phyloP scores from a whole-genome alignment of 2,888 invertebrate species.

The Ametastegia equiseti region DNA sequence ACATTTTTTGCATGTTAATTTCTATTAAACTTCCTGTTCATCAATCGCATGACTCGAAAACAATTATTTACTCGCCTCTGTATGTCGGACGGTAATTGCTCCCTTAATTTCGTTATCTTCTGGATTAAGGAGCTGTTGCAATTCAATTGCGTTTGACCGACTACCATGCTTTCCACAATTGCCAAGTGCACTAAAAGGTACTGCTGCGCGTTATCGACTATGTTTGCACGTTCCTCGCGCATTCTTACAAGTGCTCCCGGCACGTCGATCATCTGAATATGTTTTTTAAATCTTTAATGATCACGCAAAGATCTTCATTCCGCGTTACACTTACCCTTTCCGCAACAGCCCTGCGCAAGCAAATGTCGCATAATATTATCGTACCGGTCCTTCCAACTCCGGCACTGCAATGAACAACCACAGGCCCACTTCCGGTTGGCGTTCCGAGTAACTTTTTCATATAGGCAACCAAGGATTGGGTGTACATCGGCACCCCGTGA shows the following conservation, averaged over 20 bases:
- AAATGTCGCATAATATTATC: constrained; percentile 79
- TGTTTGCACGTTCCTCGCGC: constrained; percentile 64
- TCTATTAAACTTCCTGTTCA: not conserved
- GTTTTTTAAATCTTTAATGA: not conserved
- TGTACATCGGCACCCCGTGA: constrained; percentile 76
- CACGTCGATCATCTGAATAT: constrained; percentile 61
- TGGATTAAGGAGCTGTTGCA: constrained; percentile 69
- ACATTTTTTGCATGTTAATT: not conserved
- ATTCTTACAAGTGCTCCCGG: constrained; percentile 59
- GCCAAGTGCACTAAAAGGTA: constrained; percentile 76
- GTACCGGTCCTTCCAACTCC: constrained; percentile 82
- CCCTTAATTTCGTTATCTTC: constrained; percentile 63
- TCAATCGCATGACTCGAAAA: not conserved
- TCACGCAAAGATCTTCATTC: constrained; percentile 70
- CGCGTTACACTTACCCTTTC: constrained; percentile 74
- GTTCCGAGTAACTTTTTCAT: constrained; percentile 72
- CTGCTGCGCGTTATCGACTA: constrained; percentile 73
- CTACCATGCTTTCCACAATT: constrained; percentile 74
- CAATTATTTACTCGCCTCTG: constrained; percentile 66
- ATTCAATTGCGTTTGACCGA: constrained; percentile 69
- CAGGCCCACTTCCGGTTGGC: constrained; percentile 70
- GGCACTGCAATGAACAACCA: constrained; percentile 80
- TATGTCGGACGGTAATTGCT: constrained; percentile 61
- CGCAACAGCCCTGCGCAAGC: constrained; percentile 76
- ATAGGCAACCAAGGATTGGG: constrained; percentile 72